phyloP scores from a whole-genome alignment of 2,113 vertebrate genomes.

The Chinchilla lanigera region DNA sequence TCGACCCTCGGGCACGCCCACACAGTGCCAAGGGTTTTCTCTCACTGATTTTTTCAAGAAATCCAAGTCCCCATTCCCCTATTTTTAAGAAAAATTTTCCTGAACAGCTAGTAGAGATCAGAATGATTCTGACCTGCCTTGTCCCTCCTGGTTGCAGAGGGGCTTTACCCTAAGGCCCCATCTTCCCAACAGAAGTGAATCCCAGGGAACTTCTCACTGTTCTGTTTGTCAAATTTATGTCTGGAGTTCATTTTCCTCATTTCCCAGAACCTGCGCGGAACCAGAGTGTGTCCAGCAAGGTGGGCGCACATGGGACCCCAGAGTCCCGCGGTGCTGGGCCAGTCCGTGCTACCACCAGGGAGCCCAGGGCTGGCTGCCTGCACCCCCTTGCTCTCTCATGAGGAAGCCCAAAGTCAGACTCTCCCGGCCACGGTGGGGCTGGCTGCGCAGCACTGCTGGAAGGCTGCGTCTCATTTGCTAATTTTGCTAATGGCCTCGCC shows the following conservation, averaged over 20 bases:
- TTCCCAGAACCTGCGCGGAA: neutral
- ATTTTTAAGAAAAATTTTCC: neutral
- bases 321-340: neutral
- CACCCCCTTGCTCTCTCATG: neutral
- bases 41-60: neutral
- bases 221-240: neutral
- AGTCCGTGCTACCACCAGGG: no score
- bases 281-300: neutral
- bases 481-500: slow-evolving; percentile 77
- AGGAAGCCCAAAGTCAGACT: neutral
- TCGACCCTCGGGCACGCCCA: accelerated
- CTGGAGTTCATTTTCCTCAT: neutral
- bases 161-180: accelerated
- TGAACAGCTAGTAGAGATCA: neutral
- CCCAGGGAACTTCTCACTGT: neutral
- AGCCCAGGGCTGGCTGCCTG: accelerated
- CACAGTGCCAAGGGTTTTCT: accelerated
- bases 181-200: no score
- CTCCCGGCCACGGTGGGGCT: neutral
- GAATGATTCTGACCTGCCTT: accelerated
- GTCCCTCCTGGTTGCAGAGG: neutral
- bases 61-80: no score
- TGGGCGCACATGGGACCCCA: neutral
- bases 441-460: neutral
- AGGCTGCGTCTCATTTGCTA: neutral